Evolutionary conservation across 2,888 invertebrate species (phyloP).

Genomic region (Machimus atricapillus): DNA sequence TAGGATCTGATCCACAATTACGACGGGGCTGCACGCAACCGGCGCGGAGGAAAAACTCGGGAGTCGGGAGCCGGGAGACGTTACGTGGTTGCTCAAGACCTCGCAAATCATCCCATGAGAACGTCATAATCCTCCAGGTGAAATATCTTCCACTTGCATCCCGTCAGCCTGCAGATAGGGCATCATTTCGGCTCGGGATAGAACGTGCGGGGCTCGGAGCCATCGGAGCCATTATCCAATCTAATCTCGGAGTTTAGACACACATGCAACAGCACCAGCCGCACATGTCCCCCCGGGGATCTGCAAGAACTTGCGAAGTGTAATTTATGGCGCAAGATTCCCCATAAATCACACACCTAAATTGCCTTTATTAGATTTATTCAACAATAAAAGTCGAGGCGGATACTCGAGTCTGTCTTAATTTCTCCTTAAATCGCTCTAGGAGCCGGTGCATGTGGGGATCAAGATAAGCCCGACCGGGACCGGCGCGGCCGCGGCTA

Average conservation of each 20-base stretch:
- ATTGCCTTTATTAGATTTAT: constrained; percentile 32
- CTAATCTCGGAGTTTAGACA: not conserved
- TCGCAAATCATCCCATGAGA: not conserved
- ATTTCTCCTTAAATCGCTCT: constrained; percentile 24
- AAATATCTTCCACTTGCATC: not conserved
- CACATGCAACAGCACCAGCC: not conserved
- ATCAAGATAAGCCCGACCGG: not conserved
- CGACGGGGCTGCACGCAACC: not conserved
- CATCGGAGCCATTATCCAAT: not conserved
- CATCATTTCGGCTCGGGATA: not conserved
- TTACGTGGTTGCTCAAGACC: not conserved
- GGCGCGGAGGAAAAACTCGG: not conserved
- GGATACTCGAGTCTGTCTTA: constrained; percentile 3
- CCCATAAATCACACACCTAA: constrained; percentile 34
- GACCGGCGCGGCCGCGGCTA: not conserved
- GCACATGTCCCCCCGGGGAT: not conserved
- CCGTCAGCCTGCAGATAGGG: not conserved
- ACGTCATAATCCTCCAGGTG: not conserved
- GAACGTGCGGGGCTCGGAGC: not conserved
- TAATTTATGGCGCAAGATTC: constrained; percentile 29
- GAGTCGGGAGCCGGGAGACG: not conserved
- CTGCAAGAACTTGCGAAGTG: not conserved
- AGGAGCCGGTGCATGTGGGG: constrained; percentile 19
- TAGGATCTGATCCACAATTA: not conserved
- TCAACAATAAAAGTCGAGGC: constrained; percentile 24